Conservation (phyloP, 53 echinoderm and acorn worm genomes). For the Henricia sp. region DNA sequence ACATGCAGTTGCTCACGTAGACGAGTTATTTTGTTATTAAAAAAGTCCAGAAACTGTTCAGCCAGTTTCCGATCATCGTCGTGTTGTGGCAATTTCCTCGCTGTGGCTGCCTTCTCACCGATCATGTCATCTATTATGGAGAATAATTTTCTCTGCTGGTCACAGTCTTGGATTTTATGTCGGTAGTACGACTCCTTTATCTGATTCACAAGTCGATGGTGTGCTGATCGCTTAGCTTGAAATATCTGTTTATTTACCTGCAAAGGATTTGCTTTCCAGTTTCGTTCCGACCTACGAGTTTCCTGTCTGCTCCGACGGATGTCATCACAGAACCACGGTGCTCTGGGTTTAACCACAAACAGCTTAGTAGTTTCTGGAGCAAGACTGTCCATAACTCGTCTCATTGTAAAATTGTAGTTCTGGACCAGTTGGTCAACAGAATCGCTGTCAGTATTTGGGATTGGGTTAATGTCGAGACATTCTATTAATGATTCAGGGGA, state of each 20-base stretch:
- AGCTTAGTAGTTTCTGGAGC: too few species aligned
- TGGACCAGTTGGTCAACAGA: neutral
- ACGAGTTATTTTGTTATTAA: too few species aligned
- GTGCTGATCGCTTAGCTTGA: neutral
- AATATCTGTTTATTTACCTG: neutral
- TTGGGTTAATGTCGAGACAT: neutral
- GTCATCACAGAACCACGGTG: neutral
- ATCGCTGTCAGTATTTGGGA: neutral
- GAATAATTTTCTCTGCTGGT: too few species aligned
- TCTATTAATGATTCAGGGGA: neutral
- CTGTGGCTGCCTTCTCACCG: too few species aligned
- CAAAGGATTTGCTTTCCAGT: neutral
- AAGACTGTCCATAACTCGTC: neutral
- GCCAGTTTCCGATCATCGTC: neutral
- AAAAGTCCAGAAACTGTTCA: too few species aligned
- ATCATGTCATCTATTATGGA: too few species aligned
- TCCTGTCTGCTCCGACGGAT: neutral
- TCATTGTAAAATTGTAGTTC: constrained; percentile 2
- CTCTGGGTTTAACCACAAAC: too few species aligned
- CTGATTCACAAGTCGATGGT: neutral
- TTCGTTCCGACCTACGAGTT: neutral
- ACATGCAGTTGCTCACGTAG: too few species aligned
- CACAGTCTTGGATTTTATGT: neutral
- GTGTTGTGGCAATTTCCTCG: neutral
- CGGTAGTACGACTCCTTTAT: constrained; percentile 4